Conservation (phyloP, 1,140 invertebrate genomes). For the Drosophila micromelanica region DNA sequence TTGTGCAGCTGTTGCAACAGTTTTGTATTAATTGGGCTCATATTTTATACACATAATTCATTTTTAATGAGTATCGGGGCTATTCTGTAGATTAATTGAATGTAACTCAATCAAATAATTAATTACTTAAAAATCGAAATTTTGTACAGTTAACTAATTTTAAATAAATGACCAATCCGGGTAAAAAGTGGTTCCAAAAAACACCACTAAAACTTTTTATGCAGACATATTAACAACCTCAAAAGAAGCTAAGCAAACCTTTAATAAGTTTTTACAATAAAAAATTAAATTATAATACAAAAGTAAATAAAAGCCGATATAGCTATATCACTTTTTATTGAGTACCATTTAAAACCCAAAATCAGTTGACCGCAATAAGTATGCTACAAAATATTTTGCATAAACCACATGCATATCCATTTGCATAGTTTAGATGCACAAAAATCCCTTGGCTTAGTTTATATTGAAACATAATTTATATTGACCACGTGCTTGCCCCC, state of each 20-base stretch:
- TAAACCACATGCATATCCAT: constrained; percentile 12
- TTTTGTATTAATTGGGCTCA: constrained; percentile 1
- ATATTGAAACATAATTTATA: constrained; percentile 43
- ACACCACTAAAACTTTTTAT: no score
- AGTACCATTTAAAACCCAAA: not conserved
- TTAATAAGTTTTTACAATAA: not conserved
- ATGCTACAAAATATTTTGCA: constrained; percentile 26
- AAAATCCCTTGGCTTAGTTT: constrained; percentile 25
- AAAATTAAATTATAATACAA: no score
- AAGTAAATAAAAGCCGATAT: no score
- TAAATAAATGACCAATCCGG: no score
- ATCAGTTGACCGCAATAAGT: constrained; percentile 4
- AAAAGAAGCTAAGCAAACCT: not conserved
- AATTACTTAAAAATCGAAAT: no score
- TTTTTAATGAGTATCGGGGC: not conserved
- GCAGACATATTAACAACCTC: no score
- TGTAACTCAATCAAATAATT: no score
- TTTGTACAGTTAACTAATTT: no score
- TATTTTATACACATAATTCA: not conserved
- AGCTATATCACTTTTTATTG: not conserved
- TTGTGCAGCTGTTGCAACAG: constrained; percentile 24
- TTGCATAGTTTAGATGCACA: constrained; percentile 24
- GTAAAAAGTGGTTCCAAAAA: no score
- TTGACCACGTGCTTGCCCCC: constrained; percentile 45
- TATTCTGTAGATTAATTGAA: no score